These are phyloP conservation scores for Microchrysa polita DNA, from an alignment of 2,888 invertebrate species.

Conservation along the genomic window DNA sequence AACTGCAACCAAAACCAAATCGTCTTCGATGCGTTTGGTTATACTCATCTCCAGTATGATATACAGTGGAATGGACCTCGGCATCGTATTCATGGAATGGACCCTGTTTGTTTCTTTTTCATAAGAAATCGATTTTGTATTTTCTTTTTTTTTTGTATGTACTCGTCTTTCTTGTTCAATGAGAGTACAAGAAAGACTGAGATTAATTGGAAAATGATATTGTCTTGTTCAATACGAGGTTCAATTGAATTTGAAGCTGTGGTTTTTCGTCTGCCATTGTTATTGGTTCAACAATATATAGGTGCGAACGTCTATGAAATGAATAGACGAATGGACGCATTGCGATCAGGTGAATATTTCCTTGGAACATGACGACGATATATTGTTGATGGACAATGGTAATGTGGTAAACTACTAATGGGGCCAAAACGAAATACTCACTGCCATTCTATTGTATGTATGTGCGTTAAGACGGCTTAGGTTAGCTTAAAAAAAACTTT, in stretches of 20 bases:
- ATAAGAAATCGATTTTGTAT: too few relatives aligned
- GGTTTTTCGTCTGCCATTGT: conserved; percentile 31
- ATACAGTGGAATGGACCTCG: too few relatives aligned
- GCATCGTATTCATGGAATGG: too few relatives aligned
- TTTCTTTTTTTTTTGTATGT: too few relatives aligned
- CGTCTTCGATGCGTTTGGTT: not conserved
- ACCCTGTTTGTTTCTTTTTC: too few relatives aligned
- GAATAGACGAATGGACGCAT: conserved; percentile 24
- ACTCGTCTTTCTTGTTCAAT: conserved; percentile 5
- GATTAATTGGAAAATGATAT: conserved; percentile 42
- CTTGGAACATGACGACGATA: conserved; percentile 33
- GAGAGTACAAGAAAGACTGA: conserved; percentile 20
- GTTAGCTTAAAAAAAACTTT: too few relatives aligned
- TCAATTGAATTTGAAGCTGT: conserved; percentile 26
- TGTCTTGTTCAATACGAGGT: conserved; percentile 38
- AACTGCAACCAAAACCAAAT: conserved; percentile 1
- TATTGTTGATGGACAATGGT: conserved; percentile 37
- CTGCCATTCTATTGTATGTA: not conserved
- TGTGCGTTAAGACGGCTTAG: not conserved
- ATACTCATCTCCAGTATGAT: not conserved
- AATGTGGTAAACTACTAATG: conserved; percentile 43
- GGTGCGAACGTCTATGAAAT: conserved; percentile 23
- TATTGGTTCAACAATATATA: too few relatives aligned
- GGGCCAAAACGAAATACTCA: conserved; percentile 13
- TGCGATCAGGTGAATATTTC: conserved; percentile 36